Base-by-base conservation (phyloP, 2,113 vertebrate species). In the Cebus imitator region DNA sequence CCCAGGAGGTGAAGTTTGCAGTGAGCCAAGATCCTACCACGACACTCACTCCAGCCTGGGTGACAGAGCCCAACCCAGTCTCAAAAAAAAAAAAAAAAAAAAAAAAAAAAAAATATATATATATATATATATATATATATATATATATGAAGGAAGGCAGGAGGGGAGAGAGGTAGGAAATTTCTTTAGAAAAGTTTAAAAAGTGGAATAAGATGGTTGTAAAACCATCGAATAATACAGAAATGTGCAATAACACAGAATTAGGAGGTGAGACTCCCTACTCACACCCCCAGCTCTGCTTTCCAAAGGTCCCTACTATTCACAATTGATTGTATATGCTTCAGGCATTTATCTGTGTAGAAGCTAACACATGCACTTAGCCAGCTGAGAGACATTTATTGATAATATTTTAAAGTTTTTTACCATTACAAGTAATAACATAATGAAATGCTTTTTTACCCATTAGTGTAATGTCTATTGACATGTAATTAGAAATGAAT, bases 401-500 rank as follows among this genome's bases (percentile, higher is more conserved):
- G 27, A 86, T 76, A 37, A 20, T 37, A 50, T 2, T 48, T 94
- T 68, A 30, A 12, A 40, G 35, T 48, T 91, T 92, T 87, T 88
- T n/a, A 70, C 20, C 64, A 18, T 87, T 73, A 80, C 5, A 91
- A 61, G 48, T 94, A 70, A 45, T 92, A 79, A 66, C 0, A 48
- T 55, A 91, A 52, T 21, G 70, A 76, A 81, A 55, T 79, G 35
- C 52, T 1, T 68, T 91, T 88, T 76, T 75, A 40, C 3, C 55
- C 81, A 89, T 84, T 82, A 18, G 18, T 58, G 4, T 61, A 75
- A 61, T 87, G 64, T 78, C 43, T 87, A 30, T 72, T 83, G 37
- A 92, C 43, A 93, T 91, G 6, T 90, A 90, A 90, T 90, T 88
- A n/a, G 50, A 96, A 93, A 93, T 90, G 61, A 95, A 43, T 94